These are phyloP conservation scores for Drosophila parvula DNA, from an alignment of 1,140 invertebrate species.

Conservation along the genomic window DNA sequence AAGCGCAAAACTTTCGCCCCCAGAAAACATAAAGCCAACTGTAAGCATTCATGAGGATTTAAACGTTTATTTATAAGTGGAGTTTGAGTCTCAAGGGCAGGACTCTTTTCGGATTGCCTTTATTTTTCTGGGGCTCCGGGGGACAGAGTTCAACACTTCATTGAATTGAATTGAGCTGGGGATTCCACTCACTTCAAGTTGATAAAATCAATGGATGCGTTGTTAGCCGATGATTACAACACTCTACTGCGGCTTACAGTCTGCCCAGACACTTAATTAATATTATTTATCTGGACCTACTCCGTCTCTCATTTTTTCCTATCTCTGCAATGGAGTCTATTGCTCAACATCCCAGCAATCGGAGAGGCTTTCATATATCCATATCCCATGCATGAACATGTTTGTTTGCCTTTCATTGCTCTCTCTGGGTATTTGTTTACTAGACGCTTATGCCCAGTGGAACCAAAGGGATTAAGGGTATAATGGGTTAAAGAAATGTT, in stretches of 20 bases:
- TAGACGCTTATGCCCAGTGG: constrained; percentile 20
- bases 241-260: constrained; percentile 46
- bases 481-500: background rate
- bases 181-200: constrained; percentile 12
- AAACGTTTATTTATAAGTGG: constrained; percentile 80
- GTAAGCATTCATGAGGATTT: constrained; percentile 82
- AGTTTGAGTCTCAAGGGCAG: background rate
- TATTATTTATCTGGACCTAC: constrained; percentile 51
- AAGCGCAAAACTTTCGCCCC: constrained; percentile 62
- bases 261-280: constrained; percentile 53
- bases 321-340: constrained; percentile 10
- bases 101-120: constrained; percentile 18
- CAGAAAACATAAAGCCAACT: constrained; percentile 73
- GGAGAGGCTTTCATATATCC: constrained; percentile 22
- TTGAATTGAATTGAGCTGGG: constrained; percentile 69
- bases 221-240: constrained; percentile 61
- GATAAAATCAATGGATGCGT: constrained; percentile 70
- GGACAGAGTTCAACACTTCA: constrained; percentile 56
- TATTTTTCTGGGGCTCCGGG: constrained; percentile 12
- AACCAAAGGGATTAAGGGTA: constrained; percentile 8
- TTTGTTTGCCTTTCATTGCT: constrained; percentile 76
- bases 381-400: constrained; percentile 29
- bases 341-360: constrained; percentile 7
- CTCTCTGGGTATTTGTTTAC: constrained; percentile 60
- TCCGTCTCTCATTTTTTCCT: background rate